These are phyloP conservation scores for Lucilia sericata DNA, from an alignment of 1,140 invertebrate species.

Conservation along the genomic window DNA sequence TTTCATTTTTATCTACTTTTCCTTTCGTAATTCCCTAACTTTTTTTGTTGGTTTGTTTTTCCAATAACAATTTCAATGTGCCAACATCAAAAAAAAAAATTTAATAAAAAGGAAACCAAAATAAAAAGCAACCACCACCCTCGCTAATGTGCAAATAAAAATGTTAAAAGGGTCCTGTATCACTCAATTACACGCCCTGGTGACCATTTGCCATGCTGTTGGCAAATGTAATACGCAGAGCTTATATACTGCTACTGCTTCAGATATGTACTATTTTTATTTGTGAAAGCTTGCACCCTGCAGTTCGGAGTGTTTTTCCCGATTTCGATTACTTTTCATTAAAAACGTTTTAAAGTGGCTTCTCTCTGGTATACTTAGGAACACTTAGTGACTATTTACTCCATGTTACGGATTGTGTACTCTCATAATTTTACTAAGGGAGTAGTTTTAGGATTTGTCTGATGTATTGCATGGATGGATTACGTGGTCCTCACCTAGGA, in stretches of 20 bases:
- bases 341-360: no score
- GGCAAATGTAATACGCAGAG: conserved; percentile 9
- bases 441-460: no score
- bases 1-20: neutral
- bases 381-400: no score
- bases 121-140: conserved; percentile 53
- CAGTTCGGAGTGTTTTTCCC: no score
- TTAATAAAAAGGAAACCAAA: no score
- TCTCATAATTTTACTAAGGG: no score
- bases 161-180: conserved; percentile 68
- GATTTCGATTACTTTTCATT: no score
- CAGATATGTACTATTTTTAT: neutral
- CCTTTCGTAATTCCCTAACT: conserved; percentile 7
- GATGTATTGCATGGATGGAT: no score
- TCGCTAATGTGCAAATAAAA: conserved; percentile 68
- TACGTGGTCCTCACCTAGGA: no score
- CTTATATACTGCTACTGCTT: neutral
- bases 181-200: conserved; percentile 68
- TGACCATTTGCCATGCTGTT: conserved; percentile 60
- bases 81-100: conserved; percentile 5
- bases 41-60: conserved; percentile 16
- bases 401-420: no score
- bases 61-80: conserved; percentile 28
- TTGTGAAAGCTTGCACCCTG: no score
- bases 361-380: no score